Percentiles rank a stretch among this genome's conserved stretches.
These are phyloP conservation scores for Amiota minor DNA, from an alignment of 2,888 invertebrate species.

Conservation along the genomic window DNA sequence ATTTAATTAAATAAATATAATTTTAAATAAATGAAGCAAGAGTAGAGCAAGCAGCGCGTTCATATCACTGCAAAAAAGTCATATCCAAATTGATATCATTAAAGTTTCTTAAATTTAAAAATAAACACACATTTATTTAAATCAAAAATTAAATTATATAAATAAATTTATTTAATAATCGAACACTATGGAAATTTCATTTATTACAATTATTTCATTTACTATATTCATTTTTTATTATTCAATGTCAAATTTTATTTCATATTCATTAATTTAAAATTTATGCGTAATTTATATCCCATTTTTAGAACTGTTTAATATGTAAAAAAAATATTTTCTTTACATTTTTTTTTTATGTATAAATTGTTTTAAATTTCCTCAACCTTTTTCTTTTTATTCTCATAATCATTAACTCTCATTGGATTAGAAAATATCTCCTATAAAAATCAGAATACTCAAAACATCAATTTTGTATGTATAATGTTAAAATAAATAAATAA, in stretches of 20 bases:
- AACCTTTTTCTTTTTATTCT: background rate
- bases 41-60: background rate
- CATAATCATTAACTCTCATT: background rate
- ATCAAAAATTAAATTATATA: background rate
- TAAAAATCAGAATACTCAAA: constrained; percentile 14
- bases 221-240: too few species aligned
- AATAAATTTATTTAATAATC: background rate
- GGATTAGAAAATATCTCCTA: background rate
- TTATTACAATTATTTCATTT: too few species aligned
- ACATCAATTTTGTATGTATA: constrained; percentile 24
- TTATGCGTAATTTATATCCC: too few species aligned
- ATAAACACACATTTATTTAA: background rate
- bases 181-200: too few species aligned
- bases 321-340: background rate
- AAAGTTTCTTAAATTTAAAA: background rate
- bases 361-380: background rate
- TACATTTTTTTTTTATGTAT: too few species aligned
- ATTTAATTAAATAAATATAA: too few species aligned
- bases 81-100: background rate
- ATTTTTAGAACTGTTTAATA: too few species aligned
- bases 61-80: too few species aligned
- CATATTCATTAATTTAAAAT: too few species aligned
- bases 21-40: background rate
- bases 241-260: too few species aligned
- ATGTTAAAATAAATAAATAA: constrained; percentile 12